phyloP scores from a whole-genome alignment of 2,797 vertebrate species.

The Falco columbarius region DNA sequence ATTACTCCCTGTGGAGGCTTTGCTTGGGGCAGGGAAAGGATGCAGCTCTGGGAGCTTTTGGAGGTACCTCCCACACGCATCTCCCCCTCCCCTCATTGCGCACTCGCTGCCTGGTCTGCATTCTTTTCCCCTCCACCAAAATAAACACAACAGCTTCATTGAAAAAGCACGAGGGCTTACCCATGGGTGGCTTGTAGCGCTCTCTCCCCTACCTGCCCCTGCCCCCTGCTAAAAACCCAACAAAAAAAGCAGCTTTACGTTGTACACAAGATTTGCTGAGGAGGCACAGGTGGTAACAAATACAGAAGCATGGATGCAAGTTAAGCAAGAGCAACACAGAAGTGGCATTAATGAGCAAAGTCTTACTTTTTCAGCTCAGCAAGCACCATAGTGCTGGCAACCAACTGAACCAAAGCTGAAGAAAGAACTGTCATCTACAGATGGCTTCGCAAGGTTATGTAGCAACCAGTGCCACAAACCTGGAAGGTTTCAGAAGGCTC shows the following conservation, averaged over 20 bases:
- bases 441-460: neutral
- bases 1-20: fast-evolving
- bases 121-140: neutral
- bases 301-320: neutral
- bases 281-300: neutral
- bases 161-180: neutral
- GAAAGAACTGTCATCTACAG: neutral
- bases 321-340: neutral
- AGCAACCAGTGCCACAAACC: neutral
- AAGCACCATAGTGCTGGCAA: neutral
- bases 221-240: neutral
- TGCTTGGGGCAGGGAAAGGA: neutral
- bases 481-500: neutral
- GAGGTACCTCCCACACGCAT: fast-evolving
- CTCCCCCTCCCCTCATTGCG: neutral
- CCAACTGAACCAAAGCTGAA: neutral
- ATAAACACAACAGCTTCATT: fast-evolving
- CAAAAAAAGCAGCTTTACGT: neutral
- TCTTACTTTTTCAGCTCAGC: neutral
- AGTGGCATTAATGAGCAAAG: neutral
- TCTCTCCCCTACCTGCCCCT: fast-evolving
- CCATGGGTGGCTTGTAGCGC: fast-evolving
- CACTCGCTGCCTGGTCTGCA: fast-evolving
- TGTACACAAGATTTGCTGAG: neutral
- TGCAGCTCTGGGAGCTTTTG: neutral